Percentiles rank a stretch among this genome's conserved stretches.
These are phyloP conservation scores for Serinus canaria DNA, from an alignment of 2,113 vertebrate genomes.

Conservation along the genomic window DNA sequence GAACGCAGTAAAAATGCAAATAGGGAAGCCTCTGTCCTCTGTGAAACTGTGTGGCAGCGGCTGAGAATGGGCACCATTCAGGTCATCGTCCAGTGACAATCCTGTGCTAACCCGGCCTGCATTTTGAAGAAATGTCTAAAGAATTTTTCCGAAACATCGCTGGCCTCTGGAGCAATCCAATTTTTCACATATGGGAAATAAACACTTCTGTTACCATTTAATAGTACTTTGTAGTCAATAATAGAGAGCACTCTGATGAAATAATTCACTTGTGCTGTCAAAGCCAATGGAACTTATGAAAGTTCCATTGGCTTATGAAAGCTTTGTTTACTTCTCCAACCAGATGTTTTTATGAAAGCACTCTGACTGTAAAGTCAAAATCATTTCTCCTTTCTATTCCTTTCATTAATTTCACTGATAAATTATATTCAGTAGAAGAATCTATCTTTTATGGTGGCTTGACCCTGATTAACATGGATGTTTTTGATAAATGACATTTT, in stretches of 20 bases:
- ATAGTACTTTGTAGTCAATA: background rate
- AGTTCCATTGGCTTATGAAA: no score
- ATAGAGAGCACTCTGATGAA: background rate
- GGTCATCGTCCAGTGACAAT: background rate
- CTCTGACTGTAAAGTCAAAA: background rate
- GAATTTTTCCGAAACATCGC: background rate
- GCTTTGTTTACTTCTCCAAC: background rate
- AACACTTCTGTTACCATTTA: background rate
- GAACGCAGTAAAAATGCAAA: conserved; percentile 9
- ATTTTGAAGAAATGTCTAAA: background rate
- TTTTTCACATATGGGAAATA: background rate
- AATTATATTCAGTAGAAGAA: background rate
- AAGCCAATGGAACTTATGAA: background rate
- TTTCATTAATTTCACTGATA: background rate
- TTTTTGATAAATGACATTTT: background rate
- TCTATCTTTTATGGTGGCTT: background rate
- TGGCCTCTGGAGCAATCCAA: background rate
- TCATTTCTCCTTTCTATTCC: background rate
- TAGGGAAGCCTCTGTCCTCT: conserved; percentile 42
- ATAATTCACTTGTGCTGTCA: background rate
- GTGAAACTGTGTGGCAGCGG: background rate
- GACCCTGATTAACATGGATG: background rate
- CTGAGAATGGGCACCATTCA: conserved; percentile 32
- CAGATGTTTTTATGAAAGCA: background rate
- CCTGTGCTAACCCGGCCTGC: background rate